These are phyloP conservation scores for Dendropsophus ebraccatus DNA, from an alignment of 2,113 vertebrate species.

Conservation along the genomic window DNA sequence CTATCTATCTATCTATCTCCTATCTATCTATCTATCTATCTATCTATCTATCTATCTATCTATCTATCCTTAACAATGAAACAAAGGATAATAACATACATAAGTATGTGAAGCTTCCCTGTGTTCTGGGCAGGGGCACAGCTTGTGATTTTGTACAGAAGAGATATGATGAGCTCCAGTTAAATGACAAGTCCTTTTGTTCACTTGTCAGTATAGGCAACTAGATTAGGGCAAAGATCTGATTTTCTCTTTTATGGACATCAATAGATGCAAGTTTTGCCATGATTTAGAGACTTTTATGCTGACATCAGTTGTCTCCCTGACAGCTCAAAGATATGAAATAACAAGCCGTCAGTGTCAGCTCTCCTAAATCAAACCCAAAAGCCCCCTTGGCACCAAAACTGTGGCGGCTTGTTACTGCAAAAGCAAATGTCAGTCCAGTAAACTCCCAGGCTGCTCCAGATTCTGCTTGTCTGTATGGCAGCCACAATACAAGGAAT, in stretches of 20 bases:
- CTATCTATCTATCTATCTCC: not conserved
- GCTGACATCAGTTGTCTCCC: conserved; percentile 80
- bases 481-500: not conserved
- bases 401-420: conserved; percentile 80
- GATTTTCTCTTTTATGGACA: conserved; percentile 68
- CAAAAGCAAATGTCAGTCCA: conserved; percentile 82
- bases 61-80: not conserved
- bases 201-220: conserved; percentile 53
- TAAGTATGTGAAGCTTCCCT: not conserved
- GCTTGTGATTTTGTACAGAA: conserved; percentile 45
- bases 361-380: conserved; percentile 80
- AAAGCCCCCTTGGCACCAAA: conserved; percentile 75
- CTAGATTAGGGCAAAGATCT: conserved; percentile 60
- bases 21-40: not conserved
- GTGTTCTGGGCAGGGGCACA: conserved; percentile 22
- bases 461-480: conserved; percentile 65
- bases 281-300: conserved; percentile 76
- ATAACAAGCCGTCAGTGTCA: conserved; percentile 88
- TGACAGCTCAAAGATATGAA: conserved; percentile 87
- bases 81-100: not conserved
- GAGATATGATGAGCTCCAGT: conserved; percentile 38
- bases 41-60: conserved; percentile 18
- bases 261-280: conserved; percentile 70
- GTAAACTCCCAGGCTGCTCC: conserved; percentile 65
- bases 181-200: conserved; percentile 43